A percentile compares a stretch with the other conserved stretches of the same genome.
Conservation (phyloP, 2,113 vertebrate genomes). For the Turdus rufiventris region DNA sequence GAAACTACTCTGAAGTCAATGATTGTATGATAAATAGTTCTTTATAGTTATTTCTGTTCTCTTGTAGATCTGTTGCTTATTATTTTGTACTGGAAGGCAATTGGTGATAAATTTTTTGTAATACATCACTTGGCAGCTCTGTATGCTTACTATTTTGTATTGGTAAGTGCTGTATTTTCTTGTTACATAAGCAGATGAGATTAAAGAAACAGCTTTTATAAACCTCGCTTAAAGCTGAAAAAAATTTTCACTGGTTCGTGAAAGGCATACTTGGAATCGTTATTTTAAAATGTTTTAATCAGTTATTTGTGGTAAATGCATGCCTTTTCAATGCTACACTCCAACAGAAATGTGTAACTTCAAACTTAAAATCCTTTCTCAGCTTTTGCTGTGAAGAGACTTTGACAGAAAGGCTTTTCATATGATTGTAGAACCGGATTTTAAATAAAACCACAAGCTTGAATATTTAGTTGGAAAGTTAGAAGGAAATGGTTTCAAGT, state of each 20-base stretch:
- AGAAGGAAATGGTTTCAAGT: background rate
- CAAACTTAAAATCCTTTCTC: background rate
- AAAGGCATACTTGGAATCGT: background rate
- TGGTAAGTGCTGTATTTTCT: constrained; percentile 88
- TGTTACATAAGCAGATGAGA: constrained; percentile 73
- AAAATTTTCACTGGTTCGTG: background rate
- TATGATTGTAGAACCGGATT: background rate
- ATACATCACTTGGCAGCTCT: constrained; percentile 90
- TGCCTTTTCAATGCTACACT: background rate
- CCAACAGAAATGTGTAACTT: background rate
- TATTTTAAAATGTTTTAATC: background rate
- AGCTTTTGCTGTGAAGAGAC: background rate
- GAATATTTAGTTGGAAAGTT: background rate
- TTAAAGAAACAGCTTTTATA: constrained; percentile 52
- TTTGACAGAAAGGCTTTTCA: background rate
- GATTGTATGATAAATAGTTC: background rate
- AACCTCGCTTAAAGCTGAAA: background rate
- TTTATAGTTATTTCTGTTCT: constrained; percentile 17
- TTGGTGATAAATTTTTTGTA: constrained; percentile 95
- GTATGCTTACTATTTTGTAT: constrained; percentile 91
- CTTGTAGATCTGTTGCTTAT: constrained; percentile 93
- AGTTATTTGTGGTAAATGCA: background rate
- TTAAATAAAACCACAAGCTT: background rate
- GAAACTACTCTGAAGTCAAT: background rate
- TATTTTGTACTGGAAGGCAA: constrained; percentile 93